A percentile compares a stretch with the other conserved stretches of the same genome.
Evolutionary conservation across 2,888 invertebrate species (phyloP).

Genomic region (Choristoneura rosaceana): DNA sequence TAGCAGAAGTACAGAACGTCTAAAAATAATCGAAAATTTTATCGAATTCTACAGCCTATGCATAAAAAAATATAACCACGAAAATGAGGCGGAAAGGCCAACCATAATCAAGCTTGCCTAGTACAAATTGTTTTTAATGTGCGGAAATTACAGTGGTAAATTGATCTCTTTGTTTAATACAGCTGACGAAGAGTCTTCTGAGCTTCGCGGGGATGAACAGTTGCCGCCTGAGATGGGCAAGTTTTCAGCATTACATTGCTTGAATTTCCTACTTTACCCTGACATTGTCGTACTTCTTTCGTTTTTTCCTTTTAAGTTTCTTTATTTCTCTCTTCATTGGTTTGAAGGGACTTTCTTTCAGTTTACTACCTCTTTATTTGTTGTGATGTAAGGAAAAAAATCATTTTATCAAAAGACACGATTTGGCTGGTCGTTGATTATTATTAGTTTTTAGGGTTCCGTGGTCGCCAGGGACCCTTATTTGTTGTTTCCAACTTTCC

Average conservation of each 20-base stretch:
- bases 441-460: too few species aligned
- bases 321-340: not conserved
- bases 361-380: not conserved
- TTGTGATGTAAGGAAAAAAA: not conserved
- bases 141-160: not conserved
- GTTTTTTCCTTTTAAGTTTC: not conserved
- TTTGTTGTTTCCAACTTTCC: too few species aligned
- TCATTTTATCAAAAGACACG: too few species aligned
- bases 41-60: too few species aligned
- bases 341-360: not conserved
- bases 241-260: conserved; percentile 1
- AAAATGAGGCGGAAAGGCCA: too few species aligned
- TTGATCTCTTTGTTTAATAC: not conserved
- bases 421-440: too few species aligned
- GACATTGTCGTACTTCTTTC: not conserved
- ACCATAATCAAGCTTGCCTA: too few species aligned
- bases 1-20: too few species aligned
- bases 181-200: not conserved
- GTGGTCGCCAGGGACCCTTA: too few species aligned
- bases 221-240: not conserved
- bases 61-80: too few species aligned
- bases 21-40: too few species aligned
- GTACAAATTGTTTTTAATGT: too few species aligned
- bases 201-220: not conserved
- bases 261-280: not conserved